These are phyloP conservation scores for Phoxinus dragarum DNA, from an alignment of 2,797 vertebrate species.

Conservation along the genomic window DNA sequence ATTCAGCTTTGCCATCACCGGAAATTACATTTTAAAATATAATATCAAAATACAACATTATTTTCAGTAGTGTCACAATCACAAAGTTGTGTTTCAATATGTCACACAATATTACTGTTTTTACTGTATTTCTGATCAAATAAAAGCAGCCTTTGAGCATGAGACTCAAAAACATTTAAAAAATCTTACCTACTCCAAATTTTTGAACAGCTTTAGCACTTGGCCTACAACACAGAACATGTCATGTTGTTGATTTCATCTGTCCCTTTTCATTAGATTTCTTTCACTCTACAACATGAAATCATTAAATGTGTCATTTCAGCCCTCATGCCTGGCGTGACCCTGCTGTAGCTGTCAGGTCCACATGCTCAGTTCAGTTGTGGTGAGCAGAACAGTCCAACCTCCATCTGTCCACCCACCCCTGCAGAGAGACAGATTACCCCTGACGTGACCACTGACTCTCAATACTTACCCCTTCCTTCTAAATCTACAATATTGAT, in stretches of 20 bases:
- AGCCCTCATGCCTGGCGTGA: constrained; percentile 11
- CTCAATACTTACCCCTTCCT: constrained; percentile 15
- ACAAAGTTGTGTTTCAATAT: too few relatives aligned
- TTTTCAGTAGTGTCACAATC: not conserved
- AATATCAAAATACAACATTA: not conserved
- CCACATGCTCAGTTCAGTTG: constrained; percentile 35
- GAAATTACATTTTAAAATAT: too few relatives aligned
- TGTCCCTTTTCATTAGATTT: not conserved
- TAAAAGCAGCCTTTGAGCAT: not conserved
- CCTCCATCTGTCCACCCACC: constrained; percentile 49
- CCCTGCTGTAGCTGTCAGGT: constrained; percentile 35
- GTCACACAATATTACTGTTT: not conserved
- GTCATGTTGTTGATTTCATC: not conserved
- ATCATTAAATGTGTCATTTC: constrained; percentile 17
- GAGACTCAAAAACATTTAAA: not conserved
- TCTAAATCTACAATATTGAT: constrained; percentile 44
- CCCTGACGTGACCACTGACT: constrained; percentile 25
- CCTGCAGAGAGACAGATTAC: constrained; percentile 56
- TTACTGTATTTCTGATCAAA: not conserved
- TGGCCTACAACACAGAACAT: not conserved
- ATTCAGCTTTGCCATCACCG: not conserved
- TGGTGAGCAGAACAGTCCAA: constrained; percentile 41
- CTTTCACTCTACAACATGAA: constrained; percentile 10
- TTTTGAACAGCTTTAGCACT: too few relatives aligned
- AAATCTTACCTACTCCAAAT: not conserved